These are phyloP conservation scores for Athripsodes cinereus DNA, from an alignment of 2,888 invertebrate genomes.

Conservation along the genomic window DNA sequence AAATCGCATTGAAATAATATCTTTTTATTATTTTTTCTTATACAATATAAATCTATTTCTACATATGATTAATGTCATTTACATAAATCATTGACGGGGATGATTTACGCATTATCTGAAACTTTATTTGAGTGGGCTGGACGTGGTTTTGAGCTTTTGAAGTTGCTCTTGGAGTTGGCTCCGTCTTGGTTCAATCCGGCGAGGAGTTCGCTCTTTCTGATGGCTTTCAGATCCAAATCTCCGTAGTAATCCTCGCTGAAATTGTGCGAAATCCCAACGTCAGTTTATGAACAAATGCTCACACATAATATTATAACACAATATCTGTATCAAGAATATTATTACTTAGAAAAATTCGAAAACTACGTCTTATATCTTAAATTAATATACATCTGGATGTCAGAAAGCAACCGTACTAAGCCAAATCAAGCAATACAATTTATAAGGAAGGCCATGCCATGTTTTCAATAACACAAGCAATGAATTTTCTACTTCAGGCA, in stretches of 20 bases:
- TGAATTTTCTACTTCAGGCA: no score
- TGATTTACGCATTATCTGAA: not conserved
- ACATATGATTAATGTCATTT: not conserved
- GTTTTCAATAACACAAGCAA: no score
- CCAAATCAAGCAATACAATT: no score
- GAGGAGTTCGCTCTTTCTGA: constrained; percentile 89
- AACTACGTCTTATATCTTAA: no score
- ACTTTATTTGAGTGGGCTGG: constrained; percentile 32
- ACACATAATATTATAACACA: no score
- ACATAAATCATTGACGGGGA: not conserved
- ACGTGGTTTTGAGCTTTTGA: constrained; percentile 49
- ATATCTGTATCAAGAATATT: no score
- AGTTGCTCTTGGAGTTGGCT: constrained; percentile 40
- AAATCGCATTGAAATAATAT: no score
- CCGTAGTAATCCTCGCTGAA: constrained; percentile 96
- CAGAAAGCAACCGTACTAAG: no score
- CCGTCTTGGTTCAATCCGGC: constrained; percentile 67
- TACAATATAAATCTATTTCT: not conserved
- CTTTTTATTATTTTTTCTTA: constrained; percentile 4
- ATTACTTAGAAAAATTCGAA: no score
- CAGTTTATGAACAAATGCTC: constrained; percentile 8
- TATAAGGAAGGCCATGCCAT: no score
- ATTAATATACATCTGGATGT: no score
- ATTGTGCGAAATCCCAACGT: constrained; percentile 22
- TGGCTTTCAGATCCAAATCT: constrained; percentile 89